A percentile compares a stretch with the other conserved stretches of the same genome.
phyloP scores from a whole-genome alignment of 2,797 vertebrate genomes.

The Caiman crocodilus region DNA sequence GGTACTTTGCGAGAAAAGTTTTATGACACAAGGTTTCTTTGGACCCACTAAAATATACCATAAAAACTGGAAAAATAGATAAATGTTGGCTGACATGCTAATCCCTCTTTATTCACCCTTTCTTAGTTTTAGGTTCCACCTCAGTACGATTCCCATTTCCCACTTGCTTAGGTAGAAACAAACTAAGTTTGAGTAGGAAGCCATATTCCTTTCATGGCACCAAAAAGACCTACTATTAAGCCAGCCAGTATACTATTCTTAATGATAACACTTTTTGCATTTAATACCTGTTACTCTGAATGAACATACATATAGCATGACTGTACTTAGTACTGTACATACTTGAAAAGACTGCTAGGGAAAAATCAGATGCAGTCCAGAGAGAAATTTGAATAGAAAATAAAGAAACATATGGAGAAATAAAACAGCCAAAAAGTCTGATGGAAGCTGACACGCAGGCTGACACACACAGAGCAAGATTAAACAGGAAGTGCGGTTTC shows the following conservation, averaged over 20 bases:
- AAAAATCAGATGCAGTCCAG: neutral
- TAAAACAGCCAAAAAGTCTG: constrained; percentile 6
- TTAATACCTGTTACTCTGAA: neutral
- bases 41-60: neutral
- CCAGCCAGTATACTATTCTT: neutral
- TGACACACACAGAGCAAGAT: neutral
- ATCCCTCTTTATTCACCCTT: neutral
- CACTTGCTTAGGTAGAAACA: neutral
- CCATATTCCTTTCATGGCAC: neutral
- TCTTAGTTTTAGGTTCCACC: neutral
- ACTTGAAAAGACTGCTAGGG: neutral
- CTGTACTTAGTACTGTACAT: neutral
- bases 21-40: neutral
- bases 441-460: neutral
- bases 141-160: neutral
- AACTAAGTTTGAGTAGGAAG: neutral
- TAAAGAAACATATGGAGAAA: neutral
- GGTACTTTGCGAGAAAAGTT: neutral
- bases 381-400: neutral
- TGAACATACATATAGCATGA: neutral
- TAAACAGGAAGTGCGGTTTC: constrained; percentile 17
- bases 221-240: neutral
- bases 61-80: neutral
- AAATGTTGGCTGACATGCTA: neutral
- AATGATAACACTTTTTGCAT: neutral